These are phyloP conservation scores for Enoplosus armatus DNA, from an alignment of 2,797 vertebrate species.

Conservation along the genomic window DNA sequence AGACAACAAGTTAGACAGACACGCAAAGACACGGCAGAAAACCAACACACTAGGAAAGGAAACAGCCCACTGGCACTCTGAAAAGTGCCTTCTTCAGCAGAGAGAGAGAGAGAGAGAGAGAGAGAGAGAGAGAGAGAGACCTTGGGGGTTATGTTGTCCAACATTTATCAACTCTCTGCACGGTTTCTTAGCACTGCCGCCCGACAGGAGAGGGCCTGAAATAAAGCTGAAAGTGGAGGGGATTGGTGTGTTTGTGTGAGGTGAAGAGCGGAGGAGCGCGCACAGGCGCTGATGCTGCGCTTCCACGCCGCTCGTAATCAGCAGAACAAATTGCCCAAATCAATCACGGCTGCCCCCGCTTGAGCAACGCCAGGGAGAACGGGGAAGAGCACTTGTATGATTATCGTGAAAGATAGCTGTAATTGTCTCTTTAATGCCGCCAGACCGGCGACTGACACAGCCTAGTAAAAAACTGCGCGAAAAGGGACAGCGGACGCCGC, in stretches of 20 bases:
- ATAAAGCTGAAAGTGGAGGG: constrained; percentile 56
- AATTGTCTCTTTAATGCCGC: constrained; percentile 86
- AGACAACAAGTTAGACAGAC: constrained; percentile 86
- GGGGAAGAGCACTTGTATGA: constrained; percentile 85
- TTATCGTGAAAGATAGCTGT: constrained; percentile 87
- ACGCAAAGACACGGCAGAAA: constrained; percentile 57
- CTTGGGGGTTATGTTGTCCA: constrained; percentile 70
- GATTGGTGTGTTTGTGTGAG: constrained; percentile 23
- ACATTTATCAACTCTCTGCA: constrained; percentile 75
- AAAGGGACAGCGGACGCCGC: constrained; percentile 64
- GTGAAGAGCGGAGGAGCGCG: constrained; percentile 41
- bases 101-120: too few species aligned
- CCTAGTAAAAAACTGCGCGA: constrained; percentile 80
- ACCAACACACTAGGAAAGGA: constrained; percentile 42
- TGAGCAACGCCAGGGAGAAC: constrained; percentile 69
- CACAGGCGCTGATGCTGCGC: constrained; percentile 63
- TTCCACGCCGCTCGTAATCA: constrained; percentile 84
- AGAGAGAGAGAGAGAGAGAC: constrained; percentile 71
- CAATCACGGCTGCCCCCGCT: constrained; percentile 84
- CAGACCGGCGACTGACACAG: constrained; percentile 82
- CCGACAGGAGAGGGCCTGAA: constrained; percentile 41
- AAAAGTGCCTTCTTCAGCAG: constrained; percentile 67
- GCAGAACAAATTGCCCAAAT: constrained; percentile 89
- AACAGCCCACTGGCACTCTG: constrained; percentile 53
- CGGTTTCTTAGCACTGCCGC: constrained; percentile 32